These are phyloP conservation scores for Phylloscopus collybita DNA, from an alignment of 2,797 vertebrate genomes.

Conservation along the genomic window DNA sequence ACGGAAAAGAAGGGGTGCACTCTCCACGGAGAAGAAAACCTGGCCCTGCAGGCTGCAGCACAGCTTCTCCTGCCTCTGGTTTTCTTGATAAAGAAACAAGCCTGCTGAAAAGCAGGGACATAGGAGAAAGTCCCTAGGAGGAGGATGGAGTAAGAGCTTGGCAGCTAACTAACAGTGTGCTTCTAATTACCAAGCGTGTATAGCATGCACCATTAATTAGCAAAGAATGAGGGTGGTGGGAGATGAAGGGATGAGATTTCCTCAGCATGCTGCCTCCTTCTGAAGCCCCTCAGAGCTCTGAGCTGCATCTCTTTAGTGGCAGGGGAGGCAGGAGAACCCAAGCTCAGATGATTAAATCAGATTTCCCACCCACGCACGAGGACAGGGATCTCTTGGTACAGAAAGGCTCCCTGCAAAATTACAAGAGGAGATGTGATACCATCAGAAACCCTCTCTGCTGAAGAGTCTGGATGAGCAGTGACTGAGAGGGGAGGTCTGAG, in stretches of 20 bases:
- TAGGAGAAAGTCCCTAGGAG: not conserved
- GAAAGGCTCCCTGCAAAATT: not conserved
- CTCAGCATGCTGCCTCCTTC: slow-evolving; percentile 12
- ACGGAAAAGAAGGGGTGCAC: not conserved
- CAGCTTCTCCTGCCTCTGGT: not conserved
- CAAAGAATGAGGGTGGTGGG: not conserved
- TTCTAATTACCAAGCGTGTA: slow-evolving; percentile 29
- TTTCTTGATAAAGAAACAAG: slow-evolving; percentile 29
- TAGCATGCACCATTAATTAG: slow-evolving; percentile 43
- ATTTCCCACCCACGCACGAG: not conserved
- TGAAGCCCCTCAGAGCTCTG: not conserved
- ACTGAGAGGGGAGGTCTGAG: not conserved
- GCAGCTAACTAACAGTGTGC: slow-evolving; percentile 3
- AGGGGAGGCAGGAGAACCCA: not conserved
- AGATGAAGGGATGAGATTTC: not conserved
- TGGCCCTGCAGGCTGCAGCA: not conserved
- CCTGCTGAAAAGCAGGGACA: not conserved
- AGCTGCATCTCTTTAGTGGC: not conserved
- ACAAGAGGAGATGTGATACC: not conserved
- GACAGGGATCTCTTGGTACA: not conserved
- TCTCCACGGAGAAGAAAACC: not conserved
- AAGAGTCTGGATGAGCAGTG: not conserved
- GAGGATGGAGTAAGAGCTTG: slow-evolving; percentile 21
- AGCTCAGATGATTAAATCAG: not conserved
- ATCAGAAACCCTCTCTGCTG: not conserved